A percentile compares a stretch with the other conserved stretches of the same genome.
These are phyloP conservation scores for Bimastos eiseni DNA, from an alignment of 2,888 invertebrate species.

Conservation along the genomic window DNA sequence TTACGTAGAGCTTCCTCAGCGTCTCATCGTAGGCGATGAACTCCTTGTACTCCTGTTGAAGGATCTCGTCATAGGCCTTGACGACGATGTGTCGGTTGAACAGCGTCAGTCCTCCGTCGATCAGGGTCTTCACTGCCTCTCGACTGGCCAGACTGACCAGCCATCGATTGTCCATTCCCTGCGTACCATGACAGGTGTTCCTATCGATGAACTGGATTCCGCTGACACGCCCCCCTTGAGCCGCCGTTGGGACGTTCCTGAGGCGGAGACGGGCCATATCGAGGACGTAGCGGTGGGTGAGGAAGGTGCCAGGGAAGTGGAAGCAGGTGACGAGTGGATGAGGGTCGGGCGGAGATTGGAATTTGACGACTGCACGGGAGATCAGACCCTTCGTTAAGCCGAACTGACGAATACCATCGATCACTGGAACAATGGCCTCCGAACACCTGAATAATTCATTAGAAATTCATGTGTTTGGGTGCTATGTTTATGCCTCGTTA, in stretches of 20 bases:
- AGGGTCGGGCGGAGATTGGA: conserved; percentile 30
- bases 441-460: too few relatives aligned
- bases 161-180: conserved; percentile 18
- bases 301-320: conserved; percentile 40
- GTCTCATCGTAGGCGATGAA: background rate
- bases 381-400: conserved; percentile 37
- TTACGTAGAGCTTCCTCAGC: background rate
- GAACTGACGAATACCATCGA: conserved; percentile 33
- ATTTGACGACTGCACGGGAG: conserved; percentile 39
- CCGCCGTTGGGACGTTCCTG: too few relatives aligned
- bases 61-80: conserved; percentile 23
- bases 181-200: background rate
- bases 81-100: conserved; percentile 13
- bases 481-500: background rate
- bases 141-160: background rate
- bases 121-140: conserved; percentile 2
- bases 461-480: too few relatives aligned
- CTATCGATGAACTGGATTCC: conserved; percentile 20
- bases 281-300: conserved; percentile 41
- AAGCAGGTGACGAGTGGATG: conserved; percentile 37
- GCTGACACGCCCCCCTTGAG: too few relatives aligned
- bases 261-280: conserved; percentile 33
- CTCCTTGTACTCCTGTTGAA: conserved; percentile 9
- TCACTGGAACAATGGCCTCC: background rate
- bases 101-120: background rate